Conservation (phyloP, 2,888 invertebrate genomes). For the Uropetala carovei region DNA sequence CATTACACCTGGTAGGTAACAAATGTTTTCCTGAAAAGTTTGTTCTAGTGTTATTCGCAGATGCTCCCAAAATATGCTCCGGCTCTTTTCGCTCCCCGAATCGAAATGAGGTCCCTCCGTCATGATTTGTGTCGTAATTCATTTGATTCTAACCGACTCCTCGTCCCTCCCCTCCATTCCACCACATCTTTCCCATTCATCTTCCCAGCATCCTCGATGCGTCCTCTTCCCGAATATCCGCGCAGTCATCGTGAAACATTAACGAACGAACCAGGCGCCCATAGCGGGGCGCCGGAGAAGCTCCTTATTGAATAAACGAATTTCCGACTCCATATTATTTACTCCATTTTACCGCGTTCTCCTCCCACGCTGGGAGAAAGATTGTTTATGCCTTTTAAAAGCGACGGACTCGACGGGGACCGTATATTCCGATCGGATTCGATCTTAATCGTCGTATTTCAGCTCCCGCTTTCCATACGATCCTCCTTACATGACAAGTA, state of each 20-base stretch:
- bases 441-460: conserved; percentile 20
- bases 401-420: background rate
- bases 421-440: conserved; percentile 8
- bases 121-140: conserved; percentile 1
- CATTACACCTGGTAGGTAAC: too few relatives aligned
- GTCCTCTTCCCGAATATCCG: background rate
- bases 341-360: background rate
- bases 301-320: background rate
- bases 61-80: background rate
- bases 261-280: background rate
- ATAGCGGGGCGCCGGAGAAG: background rate
- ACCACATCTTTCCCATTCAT: background rate
- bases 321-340: conserved; percentile 4
- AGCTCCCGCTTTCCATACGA: background rate
- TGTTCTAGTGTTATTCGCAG: too few relatives aligned
- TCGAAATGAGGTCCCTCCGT: conserved; percentile 13
- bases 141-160: background rate
- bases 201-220: background rate
- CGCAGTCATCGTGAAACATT: conserved; percentile 13
- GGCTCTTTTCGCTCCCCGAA: background rate
- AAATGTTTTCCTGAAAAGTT: too few relatives aligned
- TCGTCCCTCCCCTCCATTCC: background rate
- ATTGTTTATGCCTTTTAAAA: background rate
- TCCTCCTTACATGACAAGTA: background rate
- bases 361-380: background rate